A percentile compares a stretch with the other conserved stretches of the same genome.
Conservation (phyloP, 1,140 invertebrate genomes). For the Teleogryllus occipitalis region DNA sequence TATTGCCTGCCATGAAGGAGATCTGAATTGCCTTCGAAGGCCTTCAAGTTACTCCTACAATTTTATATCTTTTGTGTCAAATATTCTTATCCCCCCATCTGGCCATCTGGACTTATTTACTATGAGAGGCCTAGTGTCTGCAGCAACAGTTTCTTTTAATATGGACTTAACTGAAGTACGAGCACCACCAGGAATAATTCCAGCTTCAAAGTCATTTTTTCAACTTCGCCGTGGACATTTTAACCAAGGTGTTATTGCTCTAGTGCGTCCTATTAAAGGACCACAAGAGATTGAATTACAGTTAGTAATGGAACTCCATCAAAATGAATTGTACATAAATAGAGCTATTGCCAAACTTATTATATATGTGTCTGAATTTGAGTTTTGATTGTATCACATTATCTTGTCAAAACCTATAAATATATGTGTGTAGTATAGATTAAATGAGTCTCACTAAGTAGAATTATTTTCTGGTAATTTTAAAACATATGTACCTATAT, state of each 20-base stretch:
- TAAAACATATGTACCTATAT: too few relatives aligned
- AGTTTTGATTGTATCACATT: constrained; percentile 7
- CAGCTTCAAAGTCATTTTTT: constrained; percentile 59
- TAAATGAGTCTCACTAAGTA: too few relatives aligned
- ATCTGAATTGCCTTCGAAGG: constrained; percentile 59
- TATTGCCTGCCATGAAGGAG: constrained; percentile 55
- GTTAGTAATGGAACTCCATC: constrained; percentile 72
- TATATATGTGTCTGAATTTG: constrained; percentile 74
- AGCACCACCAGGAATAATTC: constrained; percentile 48
- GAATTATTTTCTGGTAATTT: too few relatives aligned
- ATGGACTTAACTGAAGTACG: constrained; percentile 57
- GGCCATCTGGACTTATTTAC: constrained; percentile 74
- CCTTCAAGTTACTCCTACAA: constrained; percentile 83
- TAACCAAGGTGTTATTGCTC: constrained; percentile 62
- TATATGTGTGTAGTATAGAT: too few relatives aligned
- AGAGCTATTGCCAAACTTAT: constrained; percentile 75
- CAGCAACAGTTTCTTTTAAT: constrained; percentile 62
- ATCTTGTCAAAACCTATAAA: background rate
- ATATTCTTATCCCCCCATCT: constrained; percentile 59
- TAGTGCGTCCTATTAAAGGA: constrained; percentile 63
- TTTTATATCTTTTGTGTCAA: constrained; percentile 82
- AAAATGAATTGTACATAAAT: constrained; percentile 56
- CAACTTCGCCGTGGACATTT: constrained; percentile 43
- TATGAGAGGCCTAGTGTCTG: constrained; percentile 58
- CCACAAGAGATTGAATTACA: constrained; percentile 85